A percentile compares a stretch with the other conserved stretches of the same genome.
Evolutionary conservation across 2,797 vertebrate genomes (phyloP).

Genomic region (Orestias chungarensis): DNA sequence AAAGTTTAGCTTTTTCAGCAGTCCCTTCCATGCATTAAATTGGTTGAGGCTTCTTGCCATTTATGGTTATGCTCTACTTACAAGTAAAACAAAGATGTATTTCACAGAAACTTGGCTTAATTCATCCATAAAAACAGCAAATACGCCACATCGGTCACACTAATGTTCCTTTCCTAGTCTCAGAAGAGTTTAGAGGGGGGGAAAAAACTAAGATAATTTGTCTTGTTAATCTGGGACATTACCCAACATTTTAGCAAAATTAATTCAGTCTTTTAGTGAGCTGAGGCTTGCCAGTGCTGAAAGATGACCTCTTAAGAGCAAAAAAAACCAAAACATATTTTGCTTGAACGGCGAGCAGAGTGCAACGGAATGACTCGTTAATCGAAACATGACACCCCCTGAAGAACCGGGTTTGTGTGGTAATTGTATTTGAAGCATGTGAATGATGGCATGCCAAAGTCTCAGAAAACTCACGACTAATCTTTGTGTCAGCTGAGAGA

Average conservation of each 20-base stretch:
- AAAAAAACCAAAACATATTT: conserved; percentile 62
- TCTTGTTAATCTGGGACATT: conserved; percentile 65
- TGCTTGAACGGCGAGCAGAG: conserved; percentile 33
- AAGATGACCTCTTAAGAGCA: conserved; percentile 52
- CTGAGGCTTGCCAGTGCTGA: conserved; percentile 56
- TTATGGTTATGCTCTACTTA: conserved; percentile 19
- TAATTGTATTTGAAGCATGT: conserved; percentile 67
- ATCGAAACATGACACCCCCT: conserved; percentile 72
- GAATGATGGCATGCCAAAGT: conserved; percentile 53
- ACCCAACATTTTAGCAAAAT: conserved; percentile 58
- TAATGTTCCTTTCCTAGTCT: conserved; percentile 37
- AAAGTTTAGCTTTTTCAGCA: background rate
- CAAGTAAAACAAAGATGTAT: conserved; percentile 31
- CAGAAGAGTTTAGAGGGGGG: conserved; percentile 13
- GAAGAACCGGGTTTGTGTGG: conserved; percentile 66
- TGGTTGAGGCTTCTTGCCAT: conserved; percentile 11
- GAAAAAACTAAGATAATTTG: conserved; percentile 49
- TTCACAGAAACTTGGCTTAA: conserved; percentile 18
- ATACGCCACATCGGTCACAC: conserved; percentile 38
- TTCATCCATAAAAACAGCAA: conserved; percentile 22
- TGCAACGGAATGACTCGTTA: conserved; percentile 43
- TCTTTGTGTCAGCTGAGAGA: conserved; percentile 57
- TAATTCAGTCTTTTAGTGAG: conserved; percentile 46
- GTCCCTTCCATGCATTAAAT: background rate
- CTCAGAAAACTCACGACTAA: conserved; percentile 59